Base-by-base conservation (phyloP, 2,113 vertebrate genomes). In the Leptobrachium ailaonicum region DNA sequence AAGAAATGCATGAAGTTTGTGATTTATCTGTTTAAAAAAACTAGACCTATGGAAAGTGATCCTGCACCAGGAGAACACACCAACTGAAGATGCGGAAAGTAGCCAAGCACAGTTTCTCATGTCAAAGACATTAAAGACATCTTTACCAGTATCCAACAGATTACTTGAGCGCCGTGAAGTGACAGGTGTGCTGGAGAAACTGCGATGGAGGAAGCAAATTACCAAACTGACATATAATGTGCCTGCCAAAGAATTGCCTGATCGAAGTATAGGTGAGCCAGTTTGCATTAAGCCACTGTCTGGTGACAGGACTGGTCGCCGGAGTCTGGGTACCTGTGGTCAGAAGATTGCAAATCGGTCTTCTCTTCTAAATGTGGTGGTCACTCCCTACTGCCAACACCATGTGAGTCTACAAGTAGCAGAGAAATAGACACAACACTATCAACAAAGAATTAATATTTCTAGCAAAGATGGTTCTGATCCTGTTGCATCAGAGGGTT, bases 211-310 rank as follows among this genome's bases (percentile, higher is more conserved):
- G 11, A 62, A 62, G 13, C 58, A 62, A 12, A 62, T 62, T 12
- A 4, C 58, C 58, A 62, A 62, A 62, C 58, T 62, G 58, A 62
- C 58, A 62, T 62, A 62, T 12, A 12, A 62, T 62, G 58, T 62
- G 58, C n/a, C 58, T 62, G 11, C 58, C 1, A 62, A 62, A 62
- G 58, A 62, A 6, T 62, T 62, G 13, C 58, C 58, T 62, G 58
- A 62, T 7, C 58, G 3, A 62, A 62, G 58, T 12, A 62, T 62
- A 7, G 58, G 58, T 7, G 58, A 32, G 20, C 20, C 20, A 32
- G 20, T 32, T 32, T 32, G 20, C 20, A 32, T 32, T 32, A 32
- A 62, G 58, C n/a, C 58, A 62, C 11, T 62, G 12, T 12, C 11
- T 62, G n/a, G 47, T 50, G 47, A 50, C 47, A 50, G 47, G 47